Percentiles rank a stretch among this genome's conserved stretches.
These are phyloP conservation scores for Blomia tropicalis DNA, from an alignment of 2,888 invertebrate genomes.

Conservation along the genomic window DNA sequence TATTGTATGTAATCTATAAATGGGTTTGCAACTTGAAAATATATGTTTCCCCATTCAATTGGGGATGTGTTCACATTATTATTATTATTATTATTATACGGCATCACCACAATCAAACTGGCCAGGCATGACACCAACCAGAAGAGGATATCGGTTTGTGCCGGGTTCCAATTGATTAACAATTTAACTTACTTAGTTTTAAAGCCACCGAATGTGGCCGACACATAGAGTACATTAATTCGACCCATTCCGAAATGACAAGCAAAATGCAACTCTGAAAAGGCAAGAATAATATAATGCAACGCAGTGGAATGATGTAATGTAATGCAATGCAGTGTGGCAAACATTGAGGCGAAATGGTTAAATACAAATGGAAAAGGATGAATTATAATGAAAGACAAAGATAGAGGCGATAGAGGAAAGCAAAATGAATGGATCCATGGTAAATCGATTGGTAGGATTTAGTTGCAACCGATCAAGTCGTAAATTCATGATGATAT, in stretches of 20 bases:
- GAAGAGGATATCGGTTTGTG: too few relatives aligned
- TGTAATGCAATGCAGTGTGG: not conserved
- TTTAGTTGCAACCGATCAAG: not conserved
- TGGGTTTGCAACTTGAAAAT: too few relatives aligned
- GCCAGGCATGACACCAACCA: too few relatives aligned
- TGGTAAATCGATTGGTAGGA: slow-evolving; percentile 8
- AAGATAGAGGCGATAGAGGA: too few relatives aligned
- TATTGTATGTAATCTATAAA: too few relatives aligned
- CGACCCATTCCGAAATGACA: not conserved
- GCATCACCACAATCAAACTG: too few relatives aligned
- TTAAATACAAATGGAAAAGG: slow-evolving; percentile 3
- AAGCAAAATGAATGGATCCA: slow-evolving; percentile 1
- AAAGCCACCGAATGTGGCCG: not conserved
- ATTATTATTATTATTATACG: too few relatives aligned
- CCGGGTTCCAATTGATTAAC: not conserved
- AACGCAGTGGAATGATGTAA: not conserved
- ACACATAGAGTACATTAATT: not conserved
- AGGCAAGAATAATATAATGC: not conserved
- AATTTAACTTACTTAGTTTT: not conserved
- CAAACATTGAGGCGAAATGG: not conserved
- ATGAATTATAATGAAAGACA: slow-evolving; percentile 5
- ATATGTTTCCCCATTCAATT: too few relatives aligned
- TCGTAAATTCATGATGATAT: not conserved
- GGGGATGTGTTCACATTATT: too few relatives aligned
- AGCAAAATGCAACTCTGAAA: not conserved